phyloP scores from a whole-genome alignment of 2,113 vertebrate genomes.

The Aldabrachelys gigantea region DNA sequence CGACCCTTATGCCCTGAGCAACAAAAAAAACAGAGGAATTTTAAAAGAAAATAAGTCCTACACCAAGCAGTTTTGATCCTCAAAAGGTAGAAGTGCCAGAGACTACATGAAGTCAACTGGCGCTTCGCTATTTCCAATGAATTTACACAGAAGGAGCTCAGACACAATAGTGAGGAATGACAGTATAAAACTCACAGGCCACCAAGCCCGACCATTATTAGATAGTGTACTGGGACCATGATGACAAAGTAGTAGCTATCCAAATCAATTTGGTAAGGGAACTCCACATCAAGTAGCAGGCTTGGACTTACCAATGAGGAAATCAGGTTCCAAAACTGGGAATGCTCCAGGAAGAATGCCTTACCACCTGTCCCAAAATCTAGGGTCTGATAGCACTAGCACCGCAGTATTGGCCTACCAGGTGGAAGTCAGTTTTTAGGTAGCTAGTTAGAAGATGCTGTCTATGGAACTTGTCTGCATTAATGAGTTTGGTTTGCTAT shows the following conservation, averaged over 20 bases:
- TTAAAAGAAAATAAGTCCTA: background rate
- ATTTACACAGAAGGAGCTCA: background rate
- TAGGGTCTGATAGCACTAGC: background rate
- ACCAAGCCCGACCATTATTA: background rate
- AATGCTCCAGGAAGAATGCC: background rate
- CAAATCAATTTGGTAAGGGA: background rate
- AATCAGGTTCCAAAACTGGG: background rate
- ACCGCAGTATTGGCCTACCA: background rate
- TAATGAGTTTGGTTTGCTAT: background rate
- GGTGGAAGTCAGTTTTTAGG: background rate
- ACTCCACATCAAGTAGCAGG: background rate
- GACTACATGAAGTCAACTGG: background rate
- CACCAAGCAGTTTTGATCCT: background rate
- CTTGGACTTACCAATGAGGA: background rate
- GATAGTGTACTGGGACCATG: rapidly evolving
- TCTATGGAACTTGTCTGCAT: rapidly evolving
- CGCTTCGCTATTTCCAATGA: background rate
- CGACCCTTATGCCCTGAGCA: background rate
- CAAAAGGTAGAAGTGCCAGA: background rate
- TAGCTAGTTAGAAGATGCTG: background rate
- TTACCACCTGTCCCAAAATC: background rate
- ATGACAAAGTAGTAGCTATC: background rate
- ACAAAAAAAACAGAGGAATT: background rate
- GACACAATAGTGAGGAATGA: background rate
- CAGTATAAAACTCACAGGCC: background rate